Evolutionary conservation across 23 tunicate species (phyloP), one percentile per base, ranked within the genome.

Genomic region (Styela clava): DNA sequence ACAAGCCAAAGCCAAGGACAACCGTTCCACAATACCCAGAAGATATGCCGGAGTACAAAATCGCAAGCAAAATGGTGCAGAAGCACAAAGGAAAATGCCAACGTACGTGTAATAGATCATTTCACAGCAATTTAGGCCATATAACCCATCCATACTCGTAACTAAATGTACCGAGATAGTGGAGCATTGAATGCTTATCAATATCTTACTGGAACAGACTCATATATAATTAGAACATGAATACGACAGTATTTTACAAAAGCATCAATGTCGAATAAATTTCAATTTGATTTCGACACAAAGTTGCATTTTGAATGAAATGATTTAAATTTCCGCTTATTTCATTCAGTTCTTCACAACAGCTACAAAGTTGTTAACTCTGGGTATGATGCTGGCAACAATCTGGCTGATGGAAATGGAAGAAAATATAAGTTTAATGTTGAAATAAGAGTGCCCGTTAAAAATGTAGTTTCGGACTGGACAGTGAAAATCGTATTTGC

Each of bases 401-500:
- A 69, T 26, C 81, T 76, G 26, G 81, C 81, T 26, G 81, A 76
- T 29, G 64, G 65, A 1, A 52, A 52, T 25, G 76, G 78, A 24
- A 33, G 69, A 3, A 71, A 36, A 31, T 91, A 74, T 63, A 86
- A 87, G 12, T 85, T 91, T 70, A 91, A 91, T 63, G 97, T 87
- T 35, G 87, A 86, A 51, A 62, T 91, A 76, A 74, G 71, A 35
- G 86, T 91, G 26, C 84, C 73, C 35, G 97, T 88, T 19, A 19
- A 62, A 24, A 30, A 82, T 1, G 84, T 82, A 37, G 62, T 91
- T 20, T 36, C 88, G 31, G 87, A 85, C 29, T 91, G 97, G 97
- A 81, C 90, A 5, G 74, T 91, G 5, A 91, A 91, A 82, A 81
- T 81, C 2, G 97, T 85, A 20, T 91, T 91, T 36, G 88, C 97